A percentile compares a stretch with the other conserved stretches of the same genome.
phyloP scores from a whole-genome alignment of 92 coral and sea anemone species.

The Blastomussa wellsi region DNA sequence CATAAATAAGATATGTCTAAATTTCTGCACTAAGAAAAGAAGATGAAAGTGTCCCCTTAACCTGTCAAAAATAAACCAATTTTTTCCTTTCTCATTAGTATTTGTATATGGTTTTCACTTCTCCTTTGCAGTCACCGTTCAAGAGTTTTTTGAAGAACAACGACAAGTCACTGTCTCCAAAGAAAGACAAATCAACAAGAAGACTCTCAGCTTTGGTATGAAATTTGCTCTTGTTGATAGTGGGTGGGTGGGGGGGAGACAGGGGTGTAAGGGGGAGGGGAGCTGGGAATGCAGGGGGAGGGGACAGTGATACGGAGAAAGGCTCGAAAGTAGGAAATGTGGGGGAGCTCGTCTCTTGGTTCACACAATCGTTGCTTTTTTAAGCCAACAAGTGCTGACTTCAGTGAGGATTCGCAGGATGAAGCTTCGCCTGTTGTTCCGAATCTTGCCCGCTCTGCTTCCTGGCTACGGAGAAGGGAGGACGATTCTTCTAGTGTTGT shows the following conservation, averaged over 20 bases:
- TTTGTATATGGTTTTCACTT: background rate
- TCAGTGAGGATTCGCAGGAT: constrained; percentile 67
- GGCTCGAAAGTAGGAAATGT: too few relatives aligned
- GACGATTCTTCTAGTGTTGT: constrained; percentile 62
- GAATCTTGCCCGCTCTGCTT: constrained; percentile 42
- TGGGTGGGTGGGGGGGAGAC: background rate
- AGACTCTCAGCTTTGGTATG: constrained; percentile 87
- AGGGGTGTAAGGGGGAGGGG: too few relatives aligned
- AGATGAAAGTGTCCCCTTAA: too few relatives aligned
- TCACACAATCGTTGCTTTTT: background rate
- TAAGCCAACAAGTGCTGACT: constrained; percentile 75
- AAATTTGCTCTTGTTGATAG: background rate
- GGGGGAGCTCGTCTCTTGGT: too few relatives aligned
- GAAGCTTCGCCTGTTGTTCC: constrained; percentile 60
- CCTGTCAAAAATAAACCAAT: too few relatives aligned
- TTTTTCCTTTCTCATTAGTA: too few relatives aligned
- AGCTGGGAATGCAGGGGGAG: too few relatives aligned
- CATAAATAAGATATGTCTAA: too few relatives aligned
- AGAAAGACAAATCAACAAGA: constrained; percentile 60
- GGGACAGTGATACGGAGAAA: too few relatives aligned
- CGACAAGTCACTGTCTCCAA: constrained; percentile 85
- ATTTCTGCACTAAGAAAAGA: too few relatives aligned
- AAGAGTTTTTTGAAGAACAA: constrained; percentile 90
- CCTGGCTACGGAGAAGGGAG: constrained; percentile 47
- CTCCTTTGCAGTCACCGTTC: constrained; percentile 80